Evolutionary conservation across 2,797 vertebrate genomes (phyloP).

Genomic region (Poecilia wingei): DNA sequence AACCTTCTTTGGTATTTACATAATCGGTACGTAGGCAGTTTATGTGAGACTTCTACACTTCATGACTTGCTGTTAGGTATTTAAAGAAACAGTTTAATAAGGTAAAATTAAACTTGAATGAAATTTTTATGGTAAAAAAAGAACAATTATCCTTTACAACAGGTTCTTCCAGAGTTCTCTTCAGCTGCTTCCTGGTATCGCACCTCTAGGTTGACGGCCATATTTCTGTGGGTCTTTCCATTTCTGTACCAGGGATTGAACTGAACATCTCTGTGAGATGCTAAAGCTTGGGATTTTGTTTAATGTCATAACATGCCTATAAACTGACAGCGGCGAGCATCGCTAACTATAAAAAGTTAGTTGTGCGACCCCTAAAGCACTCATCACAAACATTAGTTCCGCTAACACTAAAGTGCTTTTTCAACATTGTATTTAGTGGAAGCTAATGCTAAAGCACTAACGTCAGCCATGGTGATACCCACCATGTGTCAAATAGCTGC

Average conservation of each 20-base stretch:
- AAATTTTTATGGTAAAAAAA: background rate
- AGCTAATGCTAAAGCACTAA: background rate
- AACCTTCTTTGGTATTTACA: background rate
- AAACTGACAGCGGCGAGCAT: background rate
- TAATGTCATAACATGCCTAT: background rate
- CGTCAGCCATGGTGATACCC: background rate
- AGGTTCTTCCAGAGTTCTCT: background rate
- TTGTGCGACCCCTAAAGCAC: too few species aligned
- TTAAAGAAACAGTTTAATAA: background rate
- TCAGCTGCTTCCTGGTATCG: background rate
- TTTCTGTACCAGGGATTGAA: background rate
- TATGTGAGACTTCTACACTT: background rate
- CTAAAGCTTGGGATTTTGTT: background rate
- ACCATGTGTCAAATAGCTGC: too few species aligned
- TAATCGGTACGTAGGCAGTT: conserved; percentile 1
- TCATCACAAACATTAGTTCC: background rate
- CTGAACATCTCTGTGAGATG: background rate
- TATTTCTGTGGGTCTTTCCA: background rate
- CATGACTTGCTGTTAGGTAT: background rate
- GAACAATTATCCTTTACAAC: background rate
- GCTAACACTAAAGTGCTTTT: too few species aligned
- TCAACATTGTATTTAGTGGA: background rate
- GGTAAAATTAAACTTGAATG: background rate
- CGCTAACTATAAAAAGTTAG: too few species aligned
- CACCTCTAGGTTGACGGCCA: background rate